phyloP scores from a whole-genome alignment of 1,140 invertebrate species.

The Macrotrachela quadricornifera region DNA sequence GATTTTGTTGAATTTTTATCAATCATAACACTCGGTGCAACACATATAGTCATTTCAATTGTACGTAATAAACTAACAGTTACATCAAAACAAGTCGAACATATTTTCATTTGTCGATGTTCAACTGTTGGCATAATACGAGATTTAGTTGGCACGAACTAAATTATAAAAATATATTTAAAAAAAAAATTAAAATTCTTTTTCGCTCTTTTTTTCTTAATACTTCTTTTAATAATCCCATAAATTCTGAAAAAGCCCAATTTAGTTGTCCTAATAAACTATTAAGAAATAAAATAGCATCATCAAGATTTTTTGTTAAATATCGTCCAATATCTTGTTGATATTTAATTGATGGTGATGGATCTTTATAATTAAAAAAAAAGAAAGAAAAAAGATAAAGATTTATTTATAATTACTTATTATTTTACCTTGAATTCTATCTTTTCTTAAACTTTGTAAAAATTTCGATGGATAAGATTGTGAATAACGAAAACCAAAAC shows the following conservation, averaged over 20 bases:
- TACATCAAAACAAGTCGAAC: constrained; percentile 56
- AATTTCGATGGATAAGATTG: constrained; percentile 36
- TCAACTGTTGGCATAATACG: constrained; percentile 35
- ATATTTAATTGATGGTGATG: constrained; percentile 39
- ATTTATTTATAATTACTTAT: background rate
- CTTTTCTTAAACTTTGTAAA: background rate
- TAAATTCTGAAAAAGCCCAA: constrained; percentile 69
- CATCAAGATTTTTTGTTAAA: constrained; percentile 31
- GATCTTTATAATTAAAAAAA: constrained; percentile 31
- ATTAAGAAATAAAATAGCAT: constrained; percentile 46
- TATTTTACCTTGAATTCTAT: background rate
- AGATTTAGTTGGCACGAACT: too few species aligned
- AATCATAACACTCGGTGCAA: constrained; percentile 41
- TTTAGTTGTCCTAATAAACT: constrained; percentile 59
- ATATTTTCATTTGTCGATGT: constrained; percentile 54
- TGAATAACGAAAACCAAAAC: constrained; percentile 54
- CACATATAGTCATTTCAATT: constrained; percentile 51
- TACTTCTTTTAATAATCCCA: constrained; percentile 61
- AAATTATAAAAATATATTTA: too few species aligned
- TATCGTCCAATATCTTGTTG: constrained; percentile 36
- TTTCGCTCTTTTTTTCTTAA: constrained; percentile 7
- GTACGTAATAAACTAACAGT: constrained; percentile 47
- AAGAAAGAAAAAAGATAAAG: constrained; percentile 3
- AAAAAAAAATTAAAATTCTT: background rate
- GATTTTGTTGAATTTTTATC: constrained; percentile 38